Conservation (phyloP, 2,797 vertebrate genomes). For the Cichlasoma orientale region DNA sequence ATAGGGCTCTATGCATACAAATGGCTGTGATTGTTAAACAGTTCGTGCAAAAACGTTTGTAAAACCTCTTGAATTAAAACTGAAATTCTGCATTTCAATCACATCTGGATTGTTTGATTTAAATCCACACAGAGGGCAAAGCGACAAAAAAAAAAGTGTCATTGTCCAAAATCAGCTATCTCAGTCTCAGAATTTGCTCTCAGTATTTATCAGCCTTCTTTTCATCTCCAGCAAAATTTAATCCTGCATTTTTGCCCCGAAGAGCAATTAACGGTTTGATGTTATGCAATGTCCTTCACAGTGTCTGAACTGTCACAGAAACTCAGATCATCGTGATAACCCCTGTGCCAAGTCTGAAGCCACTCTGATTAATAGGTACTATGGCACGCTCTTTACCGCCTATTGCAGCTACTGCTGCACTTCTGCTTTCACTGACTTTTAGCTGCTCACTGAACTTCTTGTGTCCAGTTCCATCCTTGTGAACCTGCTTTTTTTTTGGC, state of each 20-base stretch:
- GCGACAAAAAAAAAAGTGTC: neutral
- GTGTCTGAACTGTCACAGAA: neutral
- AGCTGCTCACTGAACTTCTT: neutral
- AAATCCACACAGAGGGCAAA: neutral
- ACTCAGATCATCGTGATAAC: neutral
- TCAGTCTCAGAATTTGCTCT: neutral
- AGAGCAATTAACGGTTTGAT: neutral
- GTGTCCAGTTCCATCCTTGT: neutral
- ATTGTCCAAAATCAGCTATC: neutral
- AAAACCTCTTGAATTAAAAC: neutral
- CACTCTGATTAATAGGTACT: neutral
- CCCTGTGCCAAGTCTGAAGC: neutral
- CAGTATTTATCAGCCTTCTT: neutral
- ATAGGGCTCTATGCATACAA: neutral
- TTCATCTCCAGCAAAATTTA: conserved; percentile 4
- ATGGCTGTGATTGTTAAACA: neutral
- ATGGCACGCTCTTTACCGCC: neutral
- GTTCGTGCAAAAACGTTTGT: neutral
- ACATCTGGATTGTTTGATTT: neutral
- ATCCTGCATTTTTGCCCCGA: neutral
- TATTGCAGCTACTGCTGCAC: neutral
- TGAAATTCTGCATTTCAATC: neutral
- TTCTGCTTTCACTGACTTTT: neutral
- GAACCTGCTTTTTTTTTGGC: neutral
- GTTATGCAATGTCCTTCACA: neutral